Base-by-base conservation (phyloP, 2,113 vertebrate species). In the Ascaphus truei region DNA sequence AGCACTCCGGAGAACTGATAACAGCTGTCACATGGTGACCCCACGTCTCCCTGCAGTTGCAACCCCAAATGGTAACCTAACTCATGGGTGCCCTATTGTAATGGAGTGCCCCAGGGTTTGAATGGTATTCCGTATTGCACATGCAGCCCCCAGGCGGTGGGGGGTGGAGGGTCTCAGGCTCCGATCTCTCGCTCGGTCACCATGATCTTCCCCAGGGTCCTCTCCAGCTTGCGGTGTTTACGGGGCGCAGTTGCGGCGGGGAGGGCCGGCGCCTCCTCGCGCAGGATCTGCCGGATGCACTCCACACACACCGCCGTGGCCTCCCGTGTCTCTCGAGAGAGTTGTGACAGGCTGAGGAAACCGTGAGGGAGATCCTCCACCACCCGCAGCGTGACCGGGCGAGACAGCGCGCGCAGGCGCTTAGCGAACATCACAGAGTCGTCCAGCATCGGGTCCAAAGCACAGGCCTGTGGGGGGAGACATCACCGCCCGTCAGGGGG, bases 401-500 rank as follows among this genome's bases (percentile, higher is more conserved):
- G 91, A 23, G 81, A 83, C 18, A 92, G 29, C 27, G 65, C 59
- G 16, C 89, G 88, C 75, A 96, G 84, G 10, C 94, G 85, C 77
- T 93, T 89, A 27, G 94, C 94, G 16, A 96, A 91, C 93, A 93
- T 94, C 77, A 96, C 93, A 0, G 95, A 94, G 83, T 96, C 94
- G 2, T 96, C 95, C 77, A 96, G 81, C 87, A 96, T 95, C 43
- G 95, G 94, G 84, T 96, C 95, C 68, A 96, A 78, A 1, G 93
- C 92, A 18, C 94, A 95, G 1, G 95, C 95, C 95, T 96, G 76
- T 9, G 7, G 36, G 9, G 7, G 8, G 11, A 27, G 13, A 12
- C 11, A 3, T 20, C n/a, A 2, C 0, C 2, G 22, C 20, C 16
- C 7, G 22, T 7, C 2, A 12, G 16, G 15, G 18, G 25, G 12